These are phyloP conservation scores for Heliconius congener DNA, from an alignment of 1,140 invertebrate species.

Conservation along the genomic window DNA sequence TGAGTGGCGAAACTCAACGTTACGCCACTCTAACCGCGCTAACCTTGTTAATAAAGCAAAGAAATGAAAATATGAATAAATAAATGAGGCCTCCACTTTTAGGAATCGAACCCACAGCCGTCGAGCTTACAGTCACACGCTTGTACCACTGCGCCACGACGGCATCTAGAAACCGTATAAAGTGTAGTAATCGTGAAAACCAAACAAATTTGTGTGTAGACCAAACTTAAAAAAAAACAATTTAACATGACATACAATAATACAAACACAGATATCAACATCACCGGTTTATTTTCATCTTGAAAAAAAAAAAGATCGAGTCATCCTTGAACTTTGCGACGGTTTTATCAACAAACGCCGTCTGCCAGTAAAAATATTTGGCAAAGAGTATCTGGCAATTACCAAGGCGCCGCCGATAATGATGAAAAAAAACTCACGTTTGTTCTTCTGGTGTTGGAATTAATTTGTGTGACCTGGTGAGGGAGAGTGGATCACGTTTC, in stretches of 20 bases:
- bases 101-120: too few species aligned
- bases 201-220: neutral
- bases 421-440: neutral
- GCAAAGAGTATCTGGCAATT: constrained; percentile 18
- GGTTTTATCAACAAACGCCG: constrained; percentile 30
- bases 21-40: too few species aligned
- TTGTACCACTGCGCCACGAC: too few species aligned
- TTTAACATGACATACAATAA: constrained; percentile 8
- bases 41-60: too few species aligned
- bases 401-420: constrained; percentile 6
- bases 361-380: constrained; percentile 31
- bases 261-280: constrained; percentile 14
- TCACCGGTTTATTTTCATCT: neutral
- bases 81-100: too few species aligned
- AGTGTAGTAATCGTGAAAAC: neutral
- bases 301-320: constrained; percentile 16
- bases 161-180: neutral
- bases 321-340: constrained; percentile 30
- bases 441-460: neutral
- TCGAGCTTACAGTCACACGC: too few species aligned
- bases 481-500: neutral
- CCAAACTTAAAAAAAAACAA: neutral
- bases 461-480: neutral
- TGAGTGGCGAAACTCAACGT: too few species aligned
- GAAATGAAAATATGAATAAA: too few species aligned